Base-by-base conservation (phyloP, 2,797 vertebrate genomes). In the Spondyliosoma cantharus region DNA sequence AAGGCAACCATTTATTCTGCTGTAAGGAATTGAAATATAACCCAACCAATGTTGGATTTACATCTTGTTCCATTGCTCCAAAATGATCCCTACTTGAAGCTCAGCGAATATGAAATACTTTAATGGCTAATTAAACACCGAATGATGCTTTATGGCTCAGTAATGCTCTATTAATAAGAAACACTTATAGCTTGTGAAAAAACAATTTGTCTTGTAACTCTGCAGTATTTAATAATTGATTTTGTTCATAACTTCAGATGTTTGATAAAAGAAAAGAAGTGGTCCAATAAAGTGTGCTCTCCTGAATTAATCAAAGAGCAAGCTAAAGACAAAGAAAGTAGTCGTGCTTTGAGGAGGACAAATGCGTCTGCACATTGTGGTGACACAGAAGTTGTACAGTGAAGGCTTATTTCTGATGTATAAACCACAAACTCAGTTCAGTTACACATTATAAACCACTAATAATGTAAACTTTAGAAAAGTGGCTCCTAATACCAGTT, bases 401-500 rank as follows among this genome's bases (percentile, higher is more conserved):
- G 13, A 8, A 32, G 37, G 17, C 5, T 53, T 25, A 62, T 66
- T 25, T 57, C 37, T 25, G 3, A 66, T 52, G 29, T 13, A 27
- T 25, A 27, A 19, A 74, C 2, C 15, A 52, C 6, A 0, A 63
- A 48, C 56, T 72, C 49, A 63, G 17, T 15, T 29, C 3, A 43
- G 5, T 74, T 42, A 71, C 13, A 1, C 20, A 9, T 57, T 48
- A n/a, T 45, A 60, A 80, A 45, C 20, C 11, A 12, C 14, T 48
- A 43, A 48, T n/a, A 74, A 54, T 49, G 3, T 16, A n/a, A 11
- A 13, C 24, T 49, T 58, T n/a, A 71, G 19, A 63, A 81, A 79
- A 59, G 9, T 57, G 46, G 73, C 63, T 67, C 66, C 6, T 48
- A 49, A 59, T 7, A 19, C 16, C 5, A 3, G 25, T 71, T 74